Percentiles rank a stretch among this genome's conserved stretches.
phyloP scores from a whole-genome alignment of 1,140 invertebrate genomes.

The Lerema accius region DNA sequence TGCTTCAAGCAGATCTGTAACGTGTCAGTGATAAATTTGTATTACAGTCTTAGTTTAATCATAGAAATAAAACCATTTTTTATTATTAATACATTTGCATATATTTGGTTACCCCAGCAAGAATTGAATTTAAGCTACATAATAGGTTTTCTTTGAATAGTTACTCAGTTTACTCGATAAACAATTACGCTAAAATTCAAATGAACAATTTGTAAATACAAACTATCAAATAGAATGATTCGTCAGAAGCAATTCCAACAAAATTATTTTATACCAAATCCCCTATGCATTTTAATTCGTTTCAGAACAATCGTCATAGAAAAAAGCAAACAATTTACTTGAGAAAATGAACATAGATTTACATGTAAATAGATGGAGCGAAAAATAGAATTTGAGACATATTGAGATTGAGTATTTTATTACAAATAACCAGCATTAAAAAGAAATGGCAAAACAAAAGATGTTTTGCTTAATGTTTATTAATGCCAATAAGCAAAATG shows the following conservation, averaged over 20 bases:
- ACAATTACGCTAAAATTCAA: not conserved
- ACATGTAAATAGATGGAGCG: not conserved
- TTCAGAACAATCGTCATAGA: conserved; percentile 19
- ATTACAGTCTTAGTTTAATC: no score
- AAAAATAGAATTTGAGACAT: no score
- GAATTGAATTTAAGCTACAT: not conserved
- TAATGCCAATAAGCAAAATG: no score
- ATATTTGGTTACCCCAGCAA: no score
- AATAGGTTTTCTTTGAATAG: not conserved
- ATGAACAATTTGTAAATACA: not conserved
- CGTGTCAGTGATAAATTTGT: no score
- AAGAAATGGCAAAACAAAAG: no score
- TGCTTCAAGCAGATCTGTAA: no score
- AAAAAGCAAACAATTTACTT: conserved; percentile 13
- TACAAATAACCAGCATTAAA: not conserved
- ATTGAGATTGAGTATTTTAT: no score
- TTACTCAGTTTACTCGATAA: not conserved
- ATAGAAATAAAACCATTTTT: no score
- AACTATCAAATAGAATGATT: not conserved
- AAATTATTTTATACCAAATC: conserved; percentile 26
- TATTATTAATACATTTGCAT: no score
- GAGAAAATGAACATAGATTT: conserved; percentile 8
- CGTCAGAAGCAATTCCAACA: conserved; percentile 1
- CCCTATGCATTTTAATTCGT: conserved; percentile 8
- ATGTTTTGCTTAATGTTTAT: no score